These are phyloP conservation scores for Tretioscincus oriximinensis DNA, from an alignment of 2,113 vertebrate species.

Conservation along the genomic window DNA sequence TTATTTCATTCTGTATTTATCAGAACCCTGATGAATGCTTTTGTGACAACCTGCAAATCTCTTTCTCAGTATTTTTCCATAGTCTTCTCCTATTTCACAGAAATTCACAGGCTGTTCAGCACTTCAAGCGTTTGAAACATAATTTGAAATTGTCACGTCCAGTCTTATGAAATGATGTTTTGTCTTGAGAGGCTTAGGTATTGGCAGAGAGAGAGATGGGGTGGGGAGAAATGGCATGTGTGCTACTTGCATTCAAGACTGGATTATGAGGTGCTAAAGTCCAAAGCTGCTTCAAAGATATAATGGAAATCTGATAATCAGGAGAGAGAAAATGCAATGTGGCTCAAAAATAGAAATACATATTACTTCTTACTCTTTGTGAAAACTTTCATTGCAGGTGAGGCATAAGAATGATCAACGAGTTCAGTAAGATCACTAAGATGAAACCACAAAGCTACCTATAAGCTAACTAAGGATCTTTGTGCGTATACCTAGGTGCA, in stretches of 20 bases:
- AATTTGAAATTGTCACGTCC: conserved; percentile 51
- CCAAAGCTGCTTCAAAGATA: too few relatives aligned
- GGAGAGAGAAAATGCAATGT: too few relatives aligned
- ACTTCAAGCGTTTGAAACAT: conserved; percentile 38
- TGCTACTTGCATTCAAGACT: background rate
- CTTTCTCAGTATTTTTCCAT: conserved; percentile 49
- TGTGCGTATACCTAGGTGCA: too few relatives aligned
- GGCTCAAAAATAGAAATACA: too few relatives aligned
- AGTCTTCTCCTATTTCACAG: conserved; percentile 30
- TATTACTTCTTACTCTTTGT: too few relatives aligned
- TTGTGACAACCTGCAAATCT: conserved; percentile 49
- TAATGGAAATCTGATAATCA: too few relatives aligned
- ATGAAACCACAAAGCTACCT: too few relatives aligned
- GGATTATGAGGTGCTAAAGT: too few relatives aligned
- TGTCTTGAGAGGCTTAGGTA: background rate
- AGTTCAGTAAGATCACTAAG: too few relatives aligned
- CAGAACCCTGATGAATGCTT: conserved; percentile 25
- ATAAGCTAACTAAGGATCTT: too few relatives aligned
- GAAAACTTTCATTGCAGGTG: too few relatives aligned
- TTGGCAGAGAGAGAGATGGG: background rate
- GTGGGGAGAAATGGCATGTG: background rate
- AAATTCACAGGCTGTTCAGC: conserved; percentile 32
- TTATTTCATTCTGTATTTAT: conserved; percentile 38
- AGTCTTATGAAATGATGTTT: conserved; percentile 44
- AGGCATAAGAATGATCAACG: too few relatives aligned